Evolutionary conservation across 2,888 invertebrate species (phyloP).

Genomic region (Lycophotia porphyrea): DNA sequence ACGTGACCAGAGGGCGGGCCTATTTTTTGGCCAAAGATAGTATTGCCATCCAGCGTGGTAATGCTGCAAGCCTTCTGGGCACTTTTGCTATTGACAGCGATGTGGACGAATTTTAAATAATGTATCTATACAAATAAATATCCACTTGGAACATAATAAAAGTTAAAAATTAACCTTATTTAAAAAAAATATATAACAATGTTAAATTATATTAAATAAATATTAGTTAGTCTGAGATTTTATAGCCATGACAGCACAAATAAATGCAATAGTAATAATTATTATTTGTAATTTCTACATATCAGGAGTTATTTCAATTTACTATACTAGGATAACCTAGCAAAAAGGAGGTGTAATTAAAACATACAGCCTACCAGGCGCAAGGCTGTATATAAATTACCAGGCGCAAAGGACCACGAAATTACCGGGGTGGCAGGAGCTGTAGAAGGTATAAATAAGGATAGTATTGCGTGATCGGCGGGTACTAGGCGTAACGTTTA

Average conservation of each 20-base stretch:
- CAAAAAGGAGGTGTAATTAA: constrained; percentile 39
- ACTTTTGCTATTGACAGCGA: no score
- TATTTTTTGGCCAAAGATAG: no score
- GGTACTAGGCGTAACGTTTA: constrained; percentile 59
- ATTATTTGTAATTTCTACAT: constrained; percentile 1
- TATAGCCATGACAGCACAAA: neutral
- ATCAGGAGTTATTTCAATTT: constrained; percentile 46
- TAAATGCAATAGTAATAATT: neutral
- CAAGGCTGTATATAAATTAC: constrained; percentile 52
- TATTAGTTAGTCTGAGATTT: neutral
- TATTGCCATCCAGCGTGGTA: no score
- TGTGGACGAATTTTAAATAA: no score
- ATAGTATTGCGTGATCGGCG: constrained; percentile 60
- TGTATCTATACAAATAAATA: no score
- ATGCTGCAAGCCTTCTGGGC: no score
- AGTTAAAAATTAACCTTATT: no score
- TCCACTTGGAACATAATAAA: no score
- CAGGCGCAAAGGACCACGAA: constrained; percentile 62
- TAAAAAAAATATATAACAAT: no score
- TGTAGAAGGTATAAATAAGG: constrained; percentile 59
- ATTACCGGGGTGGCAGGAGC: constrained; percentile 59
- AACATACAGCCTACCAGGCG: constrained; percentile 45
- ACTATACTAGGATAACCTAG: constrained; percentile 40
- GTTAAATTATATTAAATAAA: no score
- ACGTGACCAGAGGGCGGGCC: no score